phyloP scores from a whole-genome alignment of 1,140 invertebrate species.

The Leguminivora glycinivorella region DNA sequence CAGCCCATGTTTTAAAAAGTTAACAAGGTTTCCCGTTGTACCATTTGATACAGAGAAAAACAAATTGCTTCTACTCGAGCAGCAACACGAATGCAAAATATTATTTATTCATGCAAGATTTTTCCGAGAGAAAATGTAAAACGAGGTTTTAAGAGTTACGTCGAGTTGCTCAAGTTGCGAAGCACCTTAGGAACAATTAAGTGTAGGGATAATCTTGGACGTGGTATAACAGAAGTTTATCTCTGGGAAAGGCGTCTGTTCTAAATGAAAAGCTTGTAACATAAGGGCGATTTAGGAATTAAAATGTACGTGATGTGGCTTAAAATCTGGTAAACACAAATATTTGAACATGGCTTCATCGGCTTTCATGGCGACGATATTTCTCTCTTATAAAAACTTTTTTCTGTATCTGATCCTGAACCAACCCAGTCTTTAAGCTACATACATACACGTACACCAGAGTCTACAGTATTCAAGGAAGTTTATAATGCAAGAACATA shows the following conservation, averaged over 20 bases:
- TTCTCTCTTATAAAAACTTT: too few species aligned
- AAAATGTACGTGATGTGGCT: too few species aligned
- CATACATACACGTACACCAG: too few species aligned
- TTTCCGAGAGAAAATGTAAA: constrained; percentile 35
- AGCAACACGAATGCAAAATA: constrained; percentile 35
- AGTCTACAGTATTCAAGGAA: too few species aligned
- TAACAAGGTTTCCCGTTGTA: constrained; percentile 74
- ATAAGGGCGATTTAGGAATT: neutral
- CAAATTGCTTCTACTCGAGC: constrained; percentile 57
- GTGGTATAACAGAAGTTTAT: constrained; percentile 18
- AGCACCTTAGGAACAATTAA: constrained; percentile 26
- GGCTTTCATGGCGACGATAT: too few species aligned
- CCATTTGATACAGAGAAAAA: constrained; percentile 53
- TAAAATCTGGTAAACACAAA: too few species aligned
- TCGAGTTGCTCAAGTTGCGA: constrained; percentile 24
- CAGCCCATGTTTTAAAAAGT: constrained; percentile 71
- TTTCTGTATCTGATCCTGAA: too few species aligned
- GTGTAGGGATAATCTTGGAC: constrained; percentile 22
- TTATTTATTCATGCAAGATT: constrained; percentile 36
- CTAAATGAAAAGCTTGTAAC: neutral
- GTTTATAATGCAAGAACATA: too few species aligned
- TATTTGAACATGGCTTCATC: too few species aligned
- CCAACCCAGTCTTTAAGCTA: too few species aligned
- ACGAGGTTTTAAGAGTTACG: constrained; percentile 52
- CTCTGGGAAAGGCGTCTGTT: neutral